Percentiles rank a stretch among this genome's conserved stretches.
phyloP scores from a whole-genome alignment of 2,797 vertebrate genomes.

The Tapirus indicus region DNA sequence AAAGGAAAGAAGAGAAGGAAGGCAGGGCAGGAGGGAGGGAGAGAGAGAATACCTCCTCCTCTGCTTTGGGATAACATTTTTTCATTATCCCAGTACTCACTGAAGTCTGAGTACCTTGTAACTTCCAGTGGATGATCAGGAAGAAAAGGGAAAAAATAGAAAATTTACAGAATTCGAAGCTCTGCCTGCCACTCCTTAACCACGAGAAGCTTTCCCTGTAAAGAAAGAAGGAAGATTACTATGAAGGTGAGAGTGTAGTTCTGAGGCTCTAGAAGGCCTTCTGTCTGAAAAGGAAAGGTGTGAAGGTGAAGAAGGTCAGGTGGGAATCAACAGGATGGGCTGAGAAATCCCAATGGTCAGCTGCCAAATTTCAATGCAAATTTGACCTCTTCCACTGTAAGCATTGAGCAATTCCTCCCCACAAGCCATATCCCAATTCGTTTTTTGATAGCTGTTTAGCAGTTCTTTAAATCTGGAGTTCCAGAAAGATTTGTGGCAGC shows the following conservation, averaged over 20 bases:
- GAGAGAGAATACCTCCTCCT: background rate
- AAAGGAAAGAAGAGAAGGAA: accelerated
- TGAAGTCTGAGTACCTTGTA: background rate
- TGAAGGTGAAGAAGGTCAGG: background rate
- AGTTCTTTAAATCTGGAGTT: background rate
- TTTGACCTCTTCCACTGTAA: background rate
- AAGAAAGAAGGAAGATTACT: background rate
- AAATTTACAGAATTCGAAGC: background rate
- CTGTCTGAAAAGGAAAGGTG: background rate
- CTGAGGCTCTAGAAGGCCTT: background rate
- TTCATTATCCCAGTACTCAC: background rate
- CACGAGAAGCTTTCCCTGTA: background rate
- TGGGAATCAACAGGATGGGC: background rate
- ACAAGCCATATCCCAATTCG: background rate
- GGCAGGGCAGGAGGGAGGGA: no score
- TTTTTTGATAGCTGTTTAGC: background rate
- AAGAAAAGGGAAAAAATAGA: background rate
- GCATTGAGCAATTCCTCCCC: background rate
- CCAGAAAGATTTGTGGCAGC: background rate
- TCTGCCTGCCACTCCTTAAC: background rate
- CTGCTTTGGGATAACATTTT: background rate
- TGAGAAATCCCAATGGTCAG: background rate
- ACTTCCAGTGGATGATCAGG: background rate
- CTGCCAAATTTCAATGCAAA: background rate
- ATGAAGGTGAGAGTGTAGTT: background rate